Base-by-base conservation (phyloP, 1,140 invertebrate genomes). In the Drosophila virilis region DNA sequence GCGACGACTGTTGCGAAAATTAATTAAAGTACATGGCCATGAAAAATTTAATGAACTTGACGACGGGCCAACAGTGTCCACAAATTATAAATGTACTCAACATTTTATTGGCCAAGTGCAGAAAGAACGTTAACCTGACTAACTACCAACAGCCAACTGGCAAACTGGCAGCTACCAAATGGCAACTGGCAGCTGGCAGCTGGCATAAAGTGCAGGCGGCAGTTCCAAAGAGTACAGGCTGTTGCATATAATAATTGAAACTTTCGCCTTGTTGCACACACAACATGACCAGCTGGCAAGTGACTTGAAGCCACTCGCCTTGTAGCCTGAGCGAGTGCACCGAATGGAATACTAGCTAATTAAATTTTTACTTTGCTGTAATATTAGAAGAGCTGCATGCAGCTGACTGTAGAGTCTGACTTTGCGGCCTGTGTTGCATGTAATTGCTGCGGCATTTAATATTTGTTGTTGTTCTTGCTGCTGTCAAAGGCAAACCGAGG, bases 231-330 rank as follows among this genome's bases (percentile, higher is more conserved):
- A 57, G 7, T 70, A 28, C 52, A 64, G 67, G 65, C 67, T 45
- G 68, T 50, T 71, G 73, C 73, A 75, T 75, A 59, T 75, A 59
- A 71, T 74, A 74, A 71, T 75, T 52, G 38, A 64, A 64, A 75
- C 52, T 75, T 75, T 38, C 54, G 67, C 67, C 52, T 50, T 71
- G 72, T 70, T 75, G 72, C 66, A 75, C 66, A 51, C 46, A 58
- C 55, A 68, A 68, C 66, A 68, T 43, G 37, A 43, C 46, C 66
- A 68, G 46, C 57, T 68, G 55, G 40, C 61, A 64, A 52, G 50
- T 40, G 45, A 13, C 38, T 58, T 43, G 17, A 13, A n/a, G 38
- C 28, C 55, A 4, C 13, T 32, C 12, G 1, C 4, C 22, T 28
- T 28, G 22, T 4, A 28, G 22, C 22, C 22, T 28, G 22, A 28